These are phyloP conservation scores for Trichogramma pretiosum DNA, from an alignment of 1,140 invertebrate genomes.

Conservation along the genomic window DNA sequence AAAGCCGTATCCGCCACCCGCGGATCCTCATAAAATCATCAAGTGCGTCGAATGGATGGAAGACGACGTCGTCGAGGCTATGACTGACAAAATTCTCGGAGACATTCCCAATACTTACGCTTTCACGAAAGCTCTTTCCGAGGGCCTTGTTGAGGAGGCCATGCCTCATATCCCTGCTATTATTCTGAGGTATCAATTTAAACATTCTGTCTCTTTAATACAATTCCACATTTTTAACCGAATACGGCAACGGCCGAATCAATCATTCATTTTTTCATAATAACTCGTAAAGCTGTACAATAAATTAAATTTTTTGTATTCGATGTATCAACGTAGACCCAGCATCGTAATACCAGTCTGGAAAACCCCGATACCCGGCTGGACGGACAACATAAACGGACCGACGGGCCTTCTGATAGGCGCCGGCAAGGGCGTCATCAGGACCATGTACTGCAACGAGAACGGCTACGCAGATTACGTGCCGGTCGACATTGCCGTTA, in stretches of 20 bases:
- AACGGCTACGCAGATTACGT: constrained; percentile 74
- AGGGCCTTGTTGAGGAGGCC: constrained; percentile 69
- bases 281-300: background rate
- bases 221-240: background rate
- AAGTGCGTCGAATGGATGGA: constrained; percentile 82
- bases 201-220: background rate
- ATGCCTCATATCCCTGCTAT: constrained; percentile 68
- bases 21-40: constrained; percentile 82
- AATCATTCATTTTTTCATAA: background rate
- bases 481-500: constrained; percentile 73
- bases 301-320: background rate
- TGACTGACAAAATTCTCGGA: constrained; percentile 69
- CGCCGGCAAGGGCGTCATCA: constrained; percentile 75
- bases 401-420: constrained; percentile 70
- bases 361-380: constrained; percentile 74
- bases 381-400: constrained; percentile 91
- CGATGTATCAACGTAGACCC: no score
- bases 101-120: constrained; percentile 85
- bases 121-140: constrained; percentile 82
- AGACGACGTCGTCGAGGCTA: constrained; percentile 62
- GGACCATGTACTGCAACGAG: constrained; percentile 74
- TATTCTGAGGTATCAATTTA: constrained; percentile 70
- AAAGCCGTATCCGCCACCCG: constrained; percentile 73
- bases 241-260: no score
- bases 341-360: constrained; percentile 66